Conservation (phyloP, 2,888 invertebrate species). For the Zele albiditarsus region DNA sequence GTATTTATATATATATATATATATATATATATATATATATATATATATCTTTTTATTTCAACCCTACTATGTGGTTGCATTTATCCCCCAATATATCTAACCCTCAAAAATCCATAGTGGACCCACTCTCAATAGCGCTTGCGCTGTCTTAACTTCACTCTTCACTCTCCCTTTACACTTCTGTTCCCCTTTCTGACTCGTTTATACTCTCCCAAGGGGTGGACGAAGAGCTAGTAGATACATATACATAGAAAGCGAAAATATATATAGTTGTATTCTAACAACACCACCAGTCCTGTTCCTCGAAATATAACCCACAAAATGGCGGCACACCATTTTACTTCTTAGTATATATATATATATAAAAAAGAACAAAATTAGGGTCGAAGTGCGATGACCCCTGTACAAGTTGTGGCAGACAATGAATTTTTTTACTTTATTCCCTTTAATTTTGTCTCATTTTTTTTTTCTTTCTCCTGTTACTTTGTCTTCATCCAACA, state of each 20-base stretch:
- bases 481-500: not conserved
- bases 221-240: conserved; percentile 31
- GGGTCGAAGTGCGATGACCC: conserved; percentile 27
- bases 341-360: conserved; percentile 11
- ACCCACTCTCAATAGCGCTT: conserved; percentile 68
- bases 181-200: conserved; percentile 25
- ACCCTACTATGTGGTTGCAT: not conserved
- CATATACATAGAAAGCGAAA: conserved; percentile 32
- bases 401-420: conserved; percentile 2
- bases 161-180: conserved; percentile 34
- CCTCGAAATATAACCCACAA: conserved; percentile 57
- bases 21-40: not conserved
- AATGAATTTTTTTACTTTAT: conserved; percentile 20
- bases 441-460: not conserved
- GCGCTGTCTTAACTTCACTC: conserved; percentile 57
- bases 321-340: conserved; percentile 57
- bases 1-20: no score
- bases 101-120: conserved; percentile 72
- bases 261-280: conserved; percentile 34
- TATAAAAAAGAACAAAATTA: conserved; percentile 16
- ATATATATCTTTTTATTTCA: not conserved
- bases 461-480: not conserved
- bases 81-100: conserved; percentile 64
- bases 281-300: conserved; percentile 54
- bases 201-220: conserved; percentile 21